These are phyloP conservation scores for Lasiurus borealis DNA, from an alignment of 2,113 vertebrate genomes.

Conservation along the genomic window DNA sequence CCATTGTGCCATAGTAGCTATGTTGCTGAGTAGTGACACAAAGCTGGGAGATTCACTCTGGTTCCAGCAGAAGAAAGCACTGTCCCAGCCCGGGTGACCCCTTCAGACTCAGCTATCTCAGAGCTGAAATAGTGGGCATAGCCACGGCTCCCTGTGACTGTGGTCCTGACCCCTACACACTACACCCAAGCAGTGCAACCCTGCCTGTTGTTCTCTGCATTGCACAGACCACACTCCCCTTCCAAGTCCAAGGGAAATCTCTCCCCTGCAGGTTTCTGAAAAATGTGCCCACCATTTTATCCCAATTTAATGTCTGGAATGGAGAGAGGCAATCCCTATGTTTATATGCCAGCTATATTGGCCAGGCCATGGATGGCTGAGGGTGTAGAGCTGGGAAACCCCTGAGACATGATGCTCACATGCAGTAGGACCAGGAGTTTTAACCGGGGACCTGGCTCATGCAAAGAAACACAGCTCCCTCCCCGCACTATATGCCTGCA, in stretches of 20 bases:
- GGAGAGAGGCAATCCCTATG: background rate
- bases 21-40: background rate
- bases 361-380: too few relatives aligned
- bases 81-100: background rate
- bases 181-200: background rate
- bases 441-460: background rate
- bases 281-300: background rate
- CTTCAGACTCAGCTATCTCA: background rate
- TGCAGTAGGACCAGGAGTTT: accelerated
- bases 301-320: background rate
- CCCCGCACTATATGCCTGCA: background rate
- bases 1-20: background rate
- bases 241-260: background rate
- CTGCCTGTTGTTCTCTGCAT: background rate
- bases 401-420: background rate
- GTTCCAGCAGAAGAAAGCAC: background rate
- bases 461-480: background rate
- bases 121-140: background rate
- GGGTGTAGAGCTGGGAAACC: background rate
- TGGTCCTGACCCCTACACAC: background rate
- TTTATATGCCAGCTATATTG: background rate
- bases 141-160: accelerated
- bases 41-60: background rate
- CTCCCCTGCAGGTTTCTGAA: background rate
- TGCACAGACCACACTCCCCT: background rate